phyloP scores from a whole-genome alignment of 2,797 vertebrate genomes.

The Adrianichthys oophorus region DNA sequence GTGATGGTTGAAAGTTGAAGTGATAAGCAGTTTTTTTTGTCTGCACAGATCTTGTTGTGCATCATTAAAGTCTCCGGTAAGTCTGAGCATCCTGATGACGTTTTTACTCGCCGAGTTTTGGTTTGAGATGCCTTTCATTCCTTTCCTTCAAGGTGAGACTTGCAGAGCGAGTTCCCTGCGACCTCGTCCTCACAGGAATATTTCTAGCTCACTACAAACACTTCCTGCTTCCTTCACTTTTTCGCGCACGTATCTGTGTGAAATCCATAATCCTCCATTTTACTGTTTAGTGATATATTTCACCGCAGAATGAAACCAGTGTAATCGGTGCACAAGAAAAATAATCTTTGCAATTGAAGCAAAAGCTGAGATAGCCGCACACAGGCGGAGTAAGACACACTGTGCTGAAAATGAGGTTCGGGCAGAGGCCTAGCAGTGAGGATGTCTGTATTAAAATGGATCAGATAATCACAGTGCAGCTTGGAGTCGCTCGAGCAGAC shows the following conservation, averaged over 20 bases:
- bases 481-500: constrained; percentile 56
- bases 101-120: constrained; percentile 21
- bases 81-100: too few species aligned
- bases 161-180: constrained; percentile 20
- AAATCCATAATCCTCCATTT: constrained; percentile 38
- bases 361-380: constrained; percentile 29
- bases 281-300: constrained; percentile 24
- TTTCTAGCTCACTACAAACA: constrained; percentile 8
- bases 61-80: too few species aligned
- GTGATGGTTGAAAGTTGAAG: too few species aligned
- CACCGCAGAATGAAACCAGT: constrained; percentile 26
- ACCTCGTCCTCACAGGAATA: constrained; percentile 5
- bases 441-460: constrained; percentile 70
- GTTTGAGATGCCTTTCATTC: neutral
- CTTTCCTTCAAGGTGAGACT: constrained; percentile 17
- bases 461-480: constrained; percentile 69
- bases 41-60: too few species aligned
- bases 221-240: constrained; percentile 1
- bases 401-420: constrained; percentile 62
- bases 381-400: constrained; percentile 36
- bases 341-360: constrained; percentile 40
- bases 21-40: too few species aligned
- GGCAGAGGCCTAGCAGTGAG: constrained; percentile 54
- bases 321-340: constrained; percentile 38
- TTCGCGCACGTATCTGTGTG: constrained; percentile 17